phyloP scores from a whole-genome alignment of 2,888 invertebrate species.

The Cephus runcator region DNA sequence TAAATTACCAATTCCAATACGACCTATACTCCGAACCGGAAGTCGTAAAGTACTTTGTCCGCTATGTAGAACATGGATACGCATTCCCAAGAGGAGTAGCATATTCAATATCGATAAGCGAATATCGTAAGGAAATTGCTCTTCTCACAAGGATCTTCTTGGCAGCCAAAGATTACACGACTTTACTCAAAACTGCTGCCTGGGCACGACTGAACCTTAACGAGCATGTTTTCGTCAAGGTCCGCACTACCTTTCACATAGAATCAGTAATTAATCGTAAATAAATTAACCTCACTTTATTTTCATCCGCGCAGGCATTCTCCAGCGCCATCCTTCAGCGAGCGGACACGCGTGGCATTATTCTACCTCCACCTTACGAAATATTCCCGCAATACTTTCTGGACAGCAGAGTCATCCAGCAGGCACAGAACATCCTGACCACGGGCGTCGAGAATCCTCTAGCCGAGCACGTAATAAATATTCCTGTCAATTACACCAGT shows the following conservation, averaged over 20 bases:
- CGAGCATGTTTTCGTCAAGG: slow-evolving; percentile 73
- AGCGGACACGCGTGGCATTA: slow-evolving; percentile 72
- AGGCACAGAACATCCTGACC: slow-evolving; percentile 68
- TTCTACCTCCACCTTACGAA: slow-evolving; percentile 80
- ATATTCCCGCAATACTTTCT: slow-evolving; percentile 79
- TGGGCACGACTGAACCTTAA: slow-evolving; percentile 77
- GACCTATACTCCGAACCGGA: slow-evolving; percentile 68
- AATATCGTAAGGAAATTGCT: slow-evolving; percentile 73
- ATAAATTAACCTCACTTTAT: neutral
- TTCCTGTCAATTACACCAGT: slow-evolving; percentile 73
- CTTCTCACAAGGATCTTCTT: slow-evolving; percentile 75
- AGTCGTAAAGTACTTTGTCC: slow-evolving; percentile 69
- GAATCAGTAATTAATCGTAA: slow-evolving; percentile 9
- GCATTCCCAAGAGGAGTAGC: slow-evolving; percentile 71
- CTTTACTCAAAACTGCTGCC: slow-evolving; percentile 76
- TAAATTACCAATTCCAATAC: slow-evolving; percentile 70
- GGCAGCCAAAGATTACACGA: slow-evolving; percentile 77
- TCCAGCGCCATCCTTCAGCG: slow-evolving; percentile 73
- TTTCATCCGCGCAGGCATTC: slow-evolving; percentile 67
- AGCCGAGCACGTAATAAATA: slow-evolving; percentile 66
- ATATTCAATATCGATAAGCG: slow-evolving; percentile 72
- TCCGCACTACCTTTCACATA: slow-evolving; percentile 13
- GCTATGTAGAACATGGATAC: slow-evolving; percentile 68
- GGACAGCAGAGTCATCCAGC: slow-evolving; percentile 74
- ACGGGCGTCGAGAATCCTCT: slow-evolving; percentile 29